phyloP scores from a whole-genome alignment of 2,113 vertebrate species.

The Cichladusa arquata region DNA sequence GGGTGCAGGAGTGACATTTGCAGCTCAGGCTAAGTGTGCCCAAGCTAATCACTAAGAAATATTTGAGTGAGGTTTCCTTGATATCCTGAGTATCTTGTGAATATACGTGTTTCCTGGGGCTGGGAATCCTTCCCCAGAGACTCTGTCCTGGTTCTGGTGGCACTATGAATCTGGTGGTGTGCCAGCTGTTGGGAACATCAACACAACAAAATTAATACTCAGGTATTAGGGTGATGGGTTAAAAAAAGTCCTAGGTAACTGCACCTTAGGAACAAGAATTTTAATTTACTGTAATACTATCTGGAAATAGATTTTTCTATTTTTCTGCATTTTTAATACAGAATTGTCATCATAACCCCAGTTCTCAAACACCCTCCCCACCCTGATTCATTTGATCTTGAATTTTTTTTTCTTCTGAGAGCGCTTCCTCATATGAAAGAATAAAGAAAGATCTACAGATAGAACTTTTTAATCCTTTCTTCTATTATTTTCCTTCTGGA shows the following conservation, averaged over 20 bases:
- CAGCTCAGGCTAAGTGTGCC: neutral
- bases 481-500: neutral
- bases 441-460: neutral
- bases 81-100: neutral
- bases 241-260: neutral
- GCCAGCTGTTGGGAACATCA: fast-evolving
- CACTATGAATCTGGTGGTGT: fast-evolving
- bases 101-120: fast-evolving
- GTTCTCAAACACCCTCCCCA: neutral
- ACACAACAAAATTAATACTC: neutral
- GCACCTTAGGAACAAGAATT: neutral
- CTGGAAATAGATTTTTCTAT: neutral
- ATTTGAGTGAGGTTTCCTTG: neutral
- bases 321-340: neutral
- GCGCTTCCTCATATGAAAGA: neutral
- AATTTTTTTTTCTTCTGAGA: neutral
- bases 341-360: neutral
- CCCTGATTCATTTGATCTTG: neutral
- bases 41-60: neutral
- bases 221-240: neutral
- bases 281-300: neutral
- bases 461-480: neutral
- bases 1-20: fast-evolving
- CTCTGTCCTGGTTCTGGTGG: neutral
- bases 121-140: neutral